Conservation (phyloP, 2,797 vertebrate species). For the Girardinus metallicus region DNA sequence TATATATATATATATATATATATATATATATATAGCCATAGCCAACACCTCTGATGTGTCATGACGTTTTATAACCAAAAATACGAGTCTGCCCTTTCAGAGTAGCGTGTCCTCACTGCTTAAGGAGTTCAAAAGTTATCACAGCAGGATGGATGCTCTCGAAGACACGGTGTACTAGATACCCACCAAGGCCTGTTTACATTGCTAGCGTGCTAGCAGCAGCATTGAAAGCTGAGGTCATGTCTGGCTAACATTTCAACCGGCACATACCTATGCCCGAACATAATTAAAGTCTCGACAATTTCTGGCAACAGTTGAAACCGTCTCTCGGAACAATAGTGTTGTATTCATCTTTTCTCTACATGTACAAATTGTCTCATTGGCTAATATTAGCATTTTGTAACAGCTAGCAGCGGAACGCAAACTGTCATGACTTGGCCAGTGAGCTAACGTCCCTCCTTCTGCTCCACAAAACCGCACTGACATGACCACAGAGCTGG, state of each 20-base stretch:
- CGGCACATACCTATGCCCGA: conserved; percentile 9
- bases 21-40: background rate
- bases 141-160: conserved; percentile 44
- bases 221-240: conserved; percentile 28
- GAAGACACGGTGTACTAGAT: conserved; percentile 42
- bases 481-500: conserved; percentile 64
- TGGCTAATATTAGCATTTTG: conserved; percentile 54
- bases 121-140: background rate
- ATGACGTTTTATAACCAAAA: conserved; percentile 26
- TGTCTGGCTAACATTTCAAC: conserved; percentile 21
- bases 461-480: conserved; percentile 61
- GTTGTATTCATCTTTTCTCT: conserved; percentile 4
- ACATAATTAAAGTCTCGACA: background rate
- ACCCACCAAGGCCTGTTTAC: conserved; percentile 70
- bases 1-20: no score
- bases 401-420: conserved; percentile 47
- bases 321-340: background rate
- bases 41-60: conserved; percentile 17
- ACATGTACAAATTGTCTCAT: conserved; percentile 2
- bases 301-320: background rate
- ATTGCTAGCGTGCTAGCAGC: conserved; percentile 66
- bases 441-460: conserved; percentile 64
- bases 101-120: background rate
- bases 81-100: background rate
- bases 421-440: conserved; percentile 66